A percentile compares a stretch with the other conserved stretches of the same genome.
Conservation (phyloP, 1,140 invertebrate genomes). For the Drosophila novamexicana region DNA sequence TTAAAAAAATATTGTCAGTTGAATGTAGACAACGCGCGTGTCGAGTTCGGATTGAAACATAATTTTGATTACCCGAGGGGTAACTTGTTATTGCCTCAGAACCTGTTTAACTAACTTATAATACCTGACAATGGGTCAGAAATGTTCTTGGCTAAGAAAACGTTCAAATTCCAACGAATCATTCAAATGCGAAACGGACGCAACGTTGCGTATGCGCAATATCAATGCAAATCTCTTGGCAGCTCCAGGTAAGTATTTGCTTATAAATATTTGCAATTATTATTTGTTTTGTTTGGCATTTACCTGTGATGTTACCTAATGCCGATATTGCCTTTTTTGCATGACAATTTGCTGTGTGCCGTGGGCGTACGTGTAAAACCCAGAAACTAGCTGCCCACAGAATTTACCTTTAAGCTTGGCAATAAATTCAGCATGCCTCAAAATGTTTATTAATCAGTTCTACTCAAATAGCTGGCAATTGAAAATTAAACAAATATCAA, state of each 20-base stretch:
- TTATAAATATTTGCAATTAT: slow-evolving; percentile 6
- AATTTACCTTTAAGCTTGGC: not conserved
- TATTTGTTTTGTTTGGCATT: not conserved
- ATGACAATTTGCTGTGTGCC: slow-evolving; percentile 19
- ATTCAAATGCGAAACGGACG: slow-evolving; percentile 1
- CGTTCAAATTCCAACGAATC: slow-evolving; percentile 1
- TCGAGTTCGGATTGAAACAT: slow-evolving; percentile 21
- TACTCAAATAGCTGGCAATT: slow-evolving; percentile 30
- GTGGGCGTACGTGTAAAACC: slow-evolving; percentile 36
- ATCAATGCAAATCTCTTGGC: slow-evolving; percentile 36
- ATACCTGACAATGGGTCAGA: slow-evolving; percentile 44
- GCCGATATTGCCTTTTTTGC: slow-evolving; percentile 35
- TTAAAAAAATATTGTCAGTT: slow-evolving; percentile 35
- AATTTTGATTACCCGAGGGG: not conserved
- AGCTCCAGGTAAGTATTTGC: slow-evolving; percentile 25
- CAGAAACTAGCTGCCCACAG: slow-evolving; percentile 31
- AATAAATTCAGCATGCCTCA: not conserved
- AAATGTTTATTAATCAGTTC: slow-evolving; percentile 21
- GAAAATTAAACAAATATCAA: slow-evolving; percentile 40
- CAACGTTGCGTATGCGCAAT: slow-evolving; percentile 46
- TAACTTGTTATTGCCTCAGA: not conserved
- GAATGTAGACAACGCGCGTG: slow-evolving; percentile 31
- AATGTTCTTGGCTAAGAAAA: slow-evolving; percentile 22
- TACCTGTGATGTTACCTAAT: slow-evolving; percentile 9
- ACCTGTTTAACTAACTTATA: not conserved